Conservation (phyloP, 2,113 vertebrate species). For the Struthio camelus region DNA sequence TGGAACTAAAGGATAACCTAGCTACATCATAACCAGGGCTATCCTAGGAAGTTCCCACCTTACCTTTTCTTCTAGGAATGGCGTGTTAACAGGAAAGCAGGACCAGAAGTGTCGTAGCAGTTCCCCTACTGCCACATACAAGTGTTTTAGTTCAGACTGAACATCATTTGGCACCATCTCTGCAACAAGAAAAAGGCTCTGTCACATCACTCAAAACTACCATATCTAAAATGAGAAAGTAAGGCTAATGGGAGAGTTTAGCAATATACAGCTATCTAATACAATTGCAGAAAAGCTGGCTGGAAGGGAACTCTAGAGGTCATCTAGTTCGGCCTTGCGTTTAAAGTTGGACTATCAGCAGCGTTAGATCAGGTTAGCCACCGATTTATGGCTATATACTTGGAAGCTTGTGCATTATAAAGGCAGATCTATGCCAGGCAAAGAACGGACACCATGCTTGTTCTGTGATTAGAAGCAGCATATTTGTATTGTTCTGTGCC, state of each 20-base stretch:
- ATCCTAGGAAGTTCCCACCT: background rate
- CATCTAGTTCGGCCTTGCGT: background rate
- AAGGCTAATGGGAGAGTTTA: background rate
- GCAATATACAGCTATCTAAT: background rate
- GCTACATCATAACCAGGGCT: background rate
- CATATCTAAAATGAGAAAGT: background rate
- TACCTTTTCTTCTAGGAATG: conserved; percentile 98
- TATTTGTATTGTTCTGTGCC: background rate
- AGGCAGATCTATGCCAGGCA: background rate
- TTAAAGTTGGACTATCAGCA: background rate
- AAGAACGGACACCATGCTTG: background rate
- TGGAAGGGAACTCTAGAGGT: background rate
- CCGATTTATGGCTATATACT: background rate
- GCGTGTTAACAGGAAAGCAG: conserved; percentile 95
- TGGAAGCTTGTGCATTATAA: background rate
- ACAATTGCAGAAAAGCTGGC: background rate
- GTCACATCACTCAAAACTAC: background rate
- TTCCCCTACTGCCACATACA: conserved; percentile 92
- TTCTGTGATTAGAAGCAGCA: background rate
- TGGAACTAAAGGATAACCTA: too few species aligned
- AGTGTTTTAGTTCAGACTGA: conserved; percentile 93
- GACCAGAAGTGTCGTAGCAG: conserved; percentile 97
- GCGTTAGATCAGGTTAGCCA: background rate
- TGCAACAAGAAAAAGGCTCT: conserved; percentile 65
- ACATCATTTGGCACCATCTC: conserved; percentile 95